Percentiles rank a stretch among this genome's conserved stretches.
Conservation (phyloP, 2,888 invertebrate genomes). For the Hoplodrina ambigua region DNA sequence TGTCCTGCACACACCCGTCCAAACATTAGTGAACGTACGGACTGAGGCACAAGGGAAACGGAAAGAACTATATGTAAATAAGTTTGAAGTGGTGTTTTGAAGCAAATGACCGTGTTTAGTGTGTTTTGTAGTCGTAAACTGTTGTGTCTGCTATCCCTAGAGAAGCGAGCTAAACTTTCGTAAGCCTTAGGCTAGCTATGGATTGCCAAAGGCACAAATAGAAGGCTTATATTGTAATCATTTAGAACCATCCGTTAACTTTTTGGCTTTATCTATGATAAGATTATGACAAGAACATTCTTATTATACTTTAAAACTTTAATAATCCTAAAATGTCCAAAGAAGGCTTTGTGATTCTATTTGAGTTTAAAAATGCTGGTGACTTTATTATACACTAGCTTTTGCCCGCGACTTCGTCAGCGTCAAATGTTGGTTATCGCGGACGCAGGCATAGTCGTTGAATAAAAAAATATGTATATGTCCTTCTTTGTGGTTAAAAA, state of each 20-base stretch:
- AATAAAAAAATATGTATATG: no score
- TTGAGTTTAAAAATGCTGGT: background rate
- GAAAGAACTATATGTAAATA: conserved; percentile 33
- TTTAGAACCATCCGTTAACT: no score
- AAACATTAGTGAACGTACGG: conserved; percentile 64
- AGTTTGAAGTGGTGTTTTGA: conserved; percentile 25
- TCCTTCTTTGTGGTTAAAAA: no score
- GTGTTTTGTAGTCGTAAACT: conserved; percentile 12
- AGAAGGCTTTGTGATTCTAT: background rate
- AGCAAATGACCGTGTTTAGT: conserved; percentile 21
- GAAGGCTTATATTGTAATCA: background rate
- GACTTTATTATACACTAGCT: background rate
- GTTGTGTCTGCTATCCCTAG: background rate
- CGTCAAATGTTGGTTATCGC: no score
- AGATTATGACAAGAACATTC: no score
- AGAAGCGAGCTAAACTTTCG: background rate
- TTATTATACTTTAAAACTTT: background rate
- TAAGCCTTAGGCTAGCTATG: background rate
- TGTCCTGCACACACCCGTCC: conserved; percentile 71
- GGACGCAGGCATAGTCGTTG: no score
- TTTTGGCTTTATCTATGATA: no score
- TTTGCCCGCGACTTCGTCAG: no score
- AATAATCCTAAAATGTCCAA: background rate
- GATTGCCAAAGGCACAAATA: background rate
- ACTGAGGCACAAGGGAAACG: conserved; percentile 14